Evolutionary conservation across 2,113 vertebrate genomes (phyloP), one percentile per base, ranked within the genome.

Genomic region (Seriola rivoliana): DNA sequence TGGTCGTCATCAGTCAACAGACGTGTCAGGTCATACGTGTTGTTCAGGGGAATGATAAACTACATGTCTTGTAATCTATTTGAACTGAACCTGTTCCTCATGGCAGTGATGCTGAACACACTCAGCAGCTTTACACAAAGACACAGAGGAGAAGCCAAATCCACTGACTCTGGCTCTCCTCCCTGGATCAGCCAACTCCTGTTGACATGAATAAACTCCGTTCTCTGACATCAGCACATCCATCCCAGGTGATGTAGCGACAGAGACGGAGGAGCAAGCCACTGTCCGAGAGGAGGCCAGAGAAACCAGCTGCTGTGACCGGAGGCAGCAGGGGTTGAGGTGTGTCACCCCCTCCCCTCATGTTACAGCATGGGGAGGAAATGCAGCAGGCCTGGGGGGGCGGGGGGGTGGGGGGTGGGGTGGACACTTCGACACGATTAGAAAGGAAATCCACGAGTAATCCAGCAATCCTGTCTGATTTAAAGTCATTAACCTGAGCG

Each of bases 391-490:
- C 46, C 4, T 52, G 13, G 52, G 72, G n/a, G 75, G 54, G 23
- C 23, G 52, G 72, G n/a, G 70, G 54, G 25, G 25, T 25, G 25
- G 25, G 25, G 23, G 23, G 23, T 59, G 13, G 52, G 72, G n/a
- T 70, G 54, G 38, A 55, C 73, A 60, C 70, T 60, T 21, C 5
- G 19, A 75, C 75, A 58, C 55, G 70, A 88, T 93, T 92, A 92
- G 80, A 71, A 81, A 92, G 91, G 82, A 92, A 93, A 91, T 91
- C 92, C 90, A 83, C 5, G 0, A 60, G 81, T 94, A 90, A 93
- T 94, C 93, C 91, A 72, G 74, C 80, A 88, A 93, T 93, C 93
- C 91, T 57, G 75, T 87, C 78, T 91, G 91, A 93, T 89, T 91
- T 91, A 92, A 85, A 87, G 78, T 87, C 83, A 81, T 92, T 90